phyloP scores from a whole-genome alignment of 2,888 invertebrate genomes.

The Pycnomerus fuliginosus region DNA sequence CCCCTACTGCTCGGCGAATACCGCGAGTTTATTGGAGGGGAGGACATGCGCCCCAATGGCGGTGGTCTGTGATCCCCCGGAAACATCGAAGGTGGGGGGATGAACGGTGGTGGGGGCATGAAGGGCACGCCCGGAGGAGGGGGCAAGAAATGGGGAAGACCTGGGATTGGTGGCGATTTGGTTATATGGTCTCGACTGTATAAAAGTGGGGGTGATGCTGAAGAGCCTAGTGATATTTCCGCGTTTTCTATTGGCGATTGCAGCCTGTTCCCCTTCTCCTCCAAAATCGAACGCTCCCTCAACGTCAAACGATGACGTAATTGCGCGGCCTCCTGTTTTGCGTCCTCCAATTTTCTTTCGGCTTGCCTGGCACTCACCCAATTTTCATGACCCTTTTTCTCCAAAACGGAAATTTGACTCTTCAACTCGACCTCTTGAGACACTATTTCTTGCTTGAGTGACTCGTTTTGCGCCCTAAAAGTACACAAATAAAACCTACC shows the following conservation, averaged over 20 bases:
- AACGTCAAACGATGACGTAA: conserved; percentile 63
- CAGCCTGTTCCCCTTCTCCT: conserved; percentile 49
- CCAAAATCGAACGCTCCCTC: conserved; percentile 54
- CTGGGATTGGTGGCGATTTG: conserved; percentile 54
- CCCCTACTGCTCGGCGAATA: conserved; percentile 57
- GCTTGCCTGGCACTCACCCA: conserved; percentile 83
- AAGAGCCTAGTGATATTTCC: too few species aligned
- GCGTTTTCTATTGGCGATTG: conserved; percentile 57
- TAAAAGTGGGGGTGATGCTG: conserved; percentile 52
- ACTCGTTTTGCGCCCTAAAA: conserved; percentile 58
- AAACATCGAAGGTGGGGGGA: conserved; percentile 51
- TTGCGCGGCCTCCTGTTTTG: conserved; percentile 68
- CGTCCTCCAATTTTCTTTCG: conserved; percentile 80
- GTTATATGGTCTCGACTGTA: conserved; percentile 49
- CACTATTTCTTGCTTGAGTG: conserved; percentile 78
- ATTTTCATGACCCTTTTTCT: conserved; percentile 81
- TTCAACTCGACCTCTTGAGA: conserved; percentile 75
- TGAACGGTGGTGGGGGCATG: conserved; percentile 59
- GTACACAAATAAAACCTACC: conserved; percentile 3
- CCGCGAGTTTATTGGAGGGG: conserved; percentile 55
- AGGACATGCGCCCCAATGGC: conserved; percentile 58
- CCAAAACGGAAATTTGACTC: conserved; percentile 73
- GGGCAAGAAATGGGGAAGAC: conserved; percentile 60
- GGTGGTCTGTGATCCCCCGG: conserved; percentile 58
- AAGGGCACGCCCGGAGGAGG: conserved; percentile 67